Evolutionary conservation across 2,888 invertebrate genomes (phyloP).

Genomic region (Apamea sordens): DNA sequence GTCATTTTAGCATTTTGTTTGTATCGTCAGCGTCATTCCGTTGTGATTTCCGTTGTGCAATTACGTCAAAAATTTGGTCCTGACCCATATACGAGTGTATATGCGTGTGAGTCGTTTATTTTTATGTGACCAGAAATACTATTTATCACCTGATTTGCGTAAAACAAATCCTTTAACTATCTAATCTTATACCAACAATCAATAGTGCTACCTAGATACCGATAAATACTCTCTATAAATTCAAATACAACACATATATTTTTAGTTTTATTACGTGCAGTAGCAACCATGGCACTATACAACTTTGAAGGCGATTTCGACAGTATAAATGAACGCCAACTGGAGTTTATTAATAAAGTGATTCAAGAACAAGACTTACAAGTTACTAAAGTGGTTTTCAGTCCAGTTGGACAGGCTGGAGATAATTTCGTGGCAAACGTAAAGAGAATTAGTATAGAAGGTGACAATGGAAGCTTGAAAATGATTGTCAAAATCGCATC

Average conservation of each 20-base stretch:
- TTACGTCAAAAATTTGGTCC: too few species aligned
- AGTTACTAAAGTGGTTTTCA: conserved; percentile 66
- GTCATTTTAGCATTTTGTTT: too few species aligned
- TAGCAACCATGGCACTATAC: conserved; percentile 63
- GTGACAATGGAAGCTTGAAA: conserved; percentile 59
- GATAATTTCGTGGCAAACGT: conserved; percentile 73
- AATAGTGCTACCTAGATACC: background rate
- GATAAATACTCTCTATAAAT: conserved; percentile 42
- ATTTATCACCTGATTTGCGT: too few species aligned
- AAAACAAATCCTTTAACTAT: background rate
- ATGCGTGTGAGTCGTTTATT: too few species aligned
- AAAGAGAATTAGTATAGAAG: conserved; percentile 67
- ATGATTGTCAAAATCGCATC: conserved; percentile 77
- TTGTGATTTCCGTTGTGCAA: too few species aligned
- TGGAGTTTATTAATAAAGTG: conserved; percentile 70
- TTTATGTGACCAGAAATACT: too few species aligned
- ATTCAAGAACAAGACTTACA: conserved; percentile 69
- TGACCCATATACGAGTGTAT: too few species aligned
- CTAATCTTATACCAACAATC: background rate
- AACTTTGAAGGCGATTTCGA: conserved; percentile 71
- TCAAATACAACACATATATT: background rate
- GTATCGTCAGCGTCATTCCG: too few species aligned
- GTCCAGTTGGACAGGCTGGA: conserved; percentile 70
- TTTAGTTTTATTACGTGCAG: background rate
- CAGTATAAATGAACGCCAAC: conserved; percentile 65